Evolutionary conservation across 2,888 invertebrate genomes (phyloP).

Genomic region (Brenthis daphne): DNA sequence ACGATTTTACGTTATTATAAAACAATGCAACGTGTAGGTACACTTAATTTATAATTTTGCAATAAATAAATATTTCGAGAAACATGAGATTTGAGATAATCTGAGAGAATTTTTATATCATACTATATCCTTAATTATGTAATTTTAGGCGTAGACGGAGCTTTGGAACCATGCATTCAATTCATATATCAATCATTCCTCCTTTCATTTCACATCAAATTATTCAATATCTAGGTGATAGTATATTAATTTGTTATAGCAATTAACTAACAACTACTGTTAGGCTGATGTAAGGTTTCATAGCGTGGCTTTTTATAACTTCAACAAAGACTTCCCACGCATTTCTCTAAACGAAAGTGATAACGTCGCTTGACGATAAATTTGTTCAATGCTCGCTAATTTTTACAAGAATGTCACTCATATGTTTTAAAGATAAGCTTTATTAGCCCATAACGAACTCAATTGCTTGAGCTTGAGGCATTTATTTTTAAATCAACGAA

Average conservation of each 20-base stretch:
- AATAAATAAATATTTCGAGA: neutral
- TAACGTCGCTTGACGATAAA: constrained; percentile 40
- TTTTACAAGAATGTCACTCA: neutral
- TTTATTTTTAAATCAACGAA: too few relatives aligned
- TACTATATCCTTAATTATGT: too few relatives aligned
- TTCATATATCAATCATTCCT: neutral
- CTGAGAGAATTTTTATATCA: too few relatives aligned
- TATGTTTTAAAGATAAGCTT: too few relatives aligned
- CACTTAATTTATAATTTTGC: neutral
- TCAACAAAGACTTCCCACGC: constrained; percentile 55
- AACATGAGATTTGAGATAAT: neutral
- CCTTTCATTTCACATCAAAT: constrained; percentile 3
- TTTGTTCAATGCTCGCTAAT: constrained; percentile 24
- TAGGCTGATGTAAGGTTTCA: constrained; percentile 21
- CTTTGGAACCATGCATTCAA: too few relatives aligned
- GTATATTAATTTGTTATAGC: constrained; percentile 6
- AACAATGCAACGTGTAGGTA: neutral
- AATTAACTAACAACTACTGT: constrained; percentile 26
- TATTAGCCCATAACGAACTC: too few relatives aligned
- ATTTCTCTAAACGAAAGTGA: constrained; percentile 66
- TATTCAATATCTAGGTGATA: constrained; percentile 2
- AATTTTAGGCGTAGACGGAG: too few relatives aligned
- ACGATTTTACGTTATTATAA: neutral
- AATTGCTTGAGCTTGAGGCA: too few relatives aligned
- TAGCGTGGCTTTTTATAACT: constrained; percentile 34